These are phyloP conservation scores for Cyphomyrus discorhynchus DNA, from an alignment of 2,113 vertebrate species.

Conservation along the genomic window DNA sequence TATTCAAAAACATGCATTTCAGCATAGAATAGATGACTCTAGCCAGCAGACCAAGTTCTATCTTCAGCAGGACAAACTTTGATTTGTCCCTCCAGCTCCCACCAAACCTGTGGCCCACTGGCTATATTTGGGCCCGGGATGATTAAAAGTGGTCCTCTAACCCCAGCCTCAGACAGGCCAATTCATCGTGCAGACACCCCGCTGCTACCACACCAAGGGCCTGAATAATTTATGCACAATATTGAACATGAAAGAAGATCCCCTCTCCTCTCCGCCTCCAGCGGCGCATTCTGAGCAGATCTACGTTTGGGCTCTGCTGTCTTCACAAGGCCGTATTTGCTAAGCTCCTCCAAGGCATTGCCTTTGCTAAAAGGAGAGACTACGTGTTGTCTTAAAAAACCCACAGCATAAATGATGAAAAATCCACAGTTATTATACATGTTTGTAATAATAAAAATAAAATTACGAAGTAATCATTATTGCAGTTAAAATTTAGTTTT, in stretches of 20 bases:
- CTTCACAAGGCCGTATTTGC: background rate
- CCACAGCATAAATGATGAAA: background rate
- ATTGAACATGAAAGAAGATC: conserved; percentile 70
- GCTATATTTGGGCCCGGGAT: conserved; percentile 65
- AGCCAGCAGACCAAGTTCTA: background rate
- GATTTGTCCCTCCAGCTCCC: conserved; percentile 6
- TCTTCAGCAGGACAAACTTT: conserved; percentile 21
- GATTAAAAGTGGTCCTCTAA: conserved; percentile 68
- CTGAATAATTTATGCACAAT: conserved; percentile 74
- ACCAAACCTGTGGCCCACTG: conserved; percentile 36
- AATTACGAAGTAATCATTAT: background rate
- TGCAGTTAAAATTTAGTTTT: background rate
- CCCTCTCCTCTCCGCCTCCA: conserved; percentile 41
- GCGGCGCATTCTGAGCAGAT: conserved; percentile 24
- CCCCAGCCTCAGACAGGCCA: conserved; percentile 63
- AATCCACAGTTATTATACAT: background rate
- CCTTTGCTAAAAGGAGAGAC: conserved; percentile 4
- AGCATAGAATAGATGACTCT: background rate
- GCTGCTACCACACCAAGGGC: conserved; percentile 49
- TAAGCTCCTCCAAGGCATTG: background rate
- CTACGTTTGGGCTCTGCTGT: background rate
- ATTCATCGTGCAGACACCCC: conserved; percentile 66
- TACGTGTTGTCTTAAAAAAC: background rate
- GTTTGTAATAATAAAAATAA: background rate
- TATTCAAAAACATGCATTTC: conserved; percentile 5